Percentiles rank a stretch among this genome's conserved stretches.
phyloP scores from a whole-genome alignment of 2,888 invertebrate genomes.

The Margaritifera margaritifera region DNA sequence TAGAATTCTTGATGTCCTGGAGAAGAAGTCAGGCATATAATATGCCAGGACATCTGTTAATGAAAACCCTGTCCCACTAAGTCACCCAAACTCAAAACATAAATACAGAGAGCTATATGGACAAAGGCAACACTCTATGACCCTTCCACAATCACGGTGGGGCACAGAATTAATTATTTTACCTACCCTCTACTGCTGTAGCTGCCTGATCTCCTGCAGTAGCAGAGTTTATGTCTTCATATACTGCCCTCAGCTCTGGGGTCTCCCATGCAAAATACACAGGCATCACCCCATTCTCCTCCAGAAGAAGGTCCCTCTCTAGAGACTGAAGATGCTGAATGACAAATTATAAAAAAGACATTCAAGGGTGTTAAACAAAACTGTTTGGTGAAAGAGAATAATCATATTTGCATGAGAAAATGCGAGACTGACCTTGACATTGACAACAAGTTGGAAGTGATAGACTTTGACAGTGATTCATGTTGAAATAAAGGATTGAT shows the following conservation, averaged over 20 bases:
- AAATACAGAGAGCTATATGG: no score
- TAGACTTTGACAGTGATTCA: no score
- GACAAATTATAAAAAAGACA: background rate
- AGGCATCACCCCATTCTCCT: slow-evolving; percentile 84
- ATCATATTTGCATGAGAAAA: no score
- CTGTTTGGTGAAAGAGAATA: no score
- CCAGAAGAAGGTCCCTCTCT: slow-evolving; percentile 87
- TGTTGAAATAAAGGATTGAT: no score
- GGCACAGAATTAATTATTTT: background rate
- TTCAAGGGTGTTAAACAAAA: no score
- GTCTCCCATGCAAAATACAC: slow-evolving; percentile 90
- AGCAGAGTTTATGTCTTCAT: slow-evolving; percentile 83
- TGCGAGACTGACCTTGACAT: no score
- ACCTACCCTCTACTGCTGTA: slow-evolving; percentile 82
- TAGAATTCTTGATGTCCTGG: background rate
- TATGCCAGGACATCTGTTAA: background rate
- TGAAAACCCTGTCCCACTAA: no score
- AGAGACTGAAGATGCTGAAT: slow-evolving; percentile 74
- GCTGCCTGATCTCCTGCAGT: slow-evolving; percentile 81
- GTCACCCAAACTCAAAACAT: no score
- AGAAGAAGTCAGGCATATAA: background rate
- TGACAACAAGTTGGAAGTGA: no score
- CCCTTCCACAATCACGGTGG: background rate
- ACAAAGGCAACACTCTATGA: no score
- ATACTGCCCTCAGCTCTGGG: slow-evolving; percentile 82